Evolutionary conservation across 2,797 vertebrate genomes (phyloP).

Genomic region (Eremophila alpestris): DNA sequence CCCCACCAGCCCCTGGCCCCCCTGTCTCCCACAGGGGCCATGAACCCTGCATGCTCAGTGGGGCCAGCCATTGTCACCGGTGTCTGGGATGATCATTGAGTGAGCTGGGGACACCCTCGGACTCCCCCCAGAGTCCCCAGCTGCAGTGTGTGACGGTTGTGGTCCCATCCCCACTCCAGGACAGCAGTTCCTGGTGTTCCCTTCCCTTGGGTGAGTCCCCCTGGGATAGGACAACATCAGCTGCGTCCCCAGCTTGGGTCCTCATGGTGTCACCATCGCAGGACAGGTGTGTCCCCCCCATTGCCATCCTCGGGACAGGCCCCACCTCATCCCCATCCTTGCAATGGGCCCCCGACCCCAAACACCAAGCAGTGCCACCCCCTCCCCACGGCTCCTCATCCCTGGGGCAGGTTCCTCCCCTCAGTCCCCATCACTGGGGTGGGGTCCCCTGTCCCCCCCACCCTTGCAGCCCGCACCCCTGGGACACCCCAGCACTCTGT

Average conservation of each 20-base stretch:
- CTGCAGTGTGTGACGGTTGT: accelerated
- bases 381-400: not conserved
- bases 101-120: constrained; percentile 29
- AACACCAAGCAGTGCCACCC: accelerated
- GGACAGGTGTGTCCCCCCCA: not conserved
- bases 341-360: not conserved
- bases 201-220: not conserved
- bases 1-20: not conserved
- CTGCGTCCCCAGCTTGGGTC: not conserved
- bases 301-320: not conserved
- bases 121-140: not conserved
- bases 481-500: not conserved
- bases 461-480: too few relatives aligned
- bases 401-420: not conserved
- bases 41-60: constrained; percentile 85
- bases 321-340: not conserved
- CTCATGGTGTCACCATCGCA: not conserved
- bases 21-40: constrained; percentile 67
- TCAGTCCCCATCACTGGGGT: too few relatives aligned
- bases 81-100: constrained; percentile 87
- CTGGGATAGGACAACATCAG: too few relatives aligned
- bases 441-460: too few relatives aligned
- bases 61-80: constrained; percentile 83
- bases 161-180: not conserved
- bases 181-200: accelerated